Base-by-base conservation (phyloP, 2,113 vertebrate species). In the Gila orcuttii region DNA sequence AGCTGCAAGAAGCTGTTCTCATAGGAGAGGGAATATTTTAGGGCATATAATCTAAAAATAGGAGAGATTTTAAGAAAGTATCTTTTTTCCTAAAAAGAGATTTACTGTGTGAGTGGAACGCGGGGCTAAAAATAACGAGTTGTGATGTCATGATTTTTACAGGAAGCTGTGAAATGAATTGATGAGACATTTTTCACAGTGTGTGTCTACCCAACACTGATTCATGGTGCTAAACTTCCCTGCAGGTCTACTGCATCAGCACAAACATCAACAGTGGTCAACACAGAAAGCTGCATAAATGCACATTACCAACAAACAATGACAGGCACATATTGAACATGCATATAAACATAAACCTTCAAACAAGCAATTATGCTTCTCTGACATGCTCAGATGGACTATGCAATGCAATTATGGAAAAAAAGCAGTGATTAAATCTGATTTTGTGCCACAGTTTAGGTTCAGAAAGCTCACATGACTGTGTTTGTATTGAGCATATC, bases 141-240 rank as follows among this genome's bases (percentile, higher is more conserved):
- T 82, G 66, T 83, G 78, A 77, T 89, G 86, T 60, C 55, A 82
- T 64, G 31, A 45, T 25, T 68, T 89, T 69, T 78, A 68, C 17
- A 86, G 66, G 28, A 73, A 83, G 83, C 66, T 86, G 78, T 68
- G 66, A 84, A 88, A 36, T 80, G 17, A 86, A 82, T 82, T 84
- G 73, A 85, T 82, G 89, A 79, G 78, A 86, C 73, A 85, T 86
- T 82, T 79, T 89, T 87, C 86, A 79, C 75, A 80, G 81, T 86
- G 78, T 74, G 85, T 69, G 71, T 81, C 59, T 23, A 47, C 62
- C 42, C 78, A 86, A 66, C 79, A 50, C 83, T 71, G 71, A 81
- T 68, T 86, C 77, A 84, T 79, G 79, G 82, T 81, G 62, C 83
- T 85, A 82, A 86, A 89, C 28, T 60, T 85, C 78, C 59, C 52